These are phyloP conservation scores for Epinephelus awoara DNA, from an alignment of 2,797 vertebrate species.

Conservation along the genomic window DNA sequence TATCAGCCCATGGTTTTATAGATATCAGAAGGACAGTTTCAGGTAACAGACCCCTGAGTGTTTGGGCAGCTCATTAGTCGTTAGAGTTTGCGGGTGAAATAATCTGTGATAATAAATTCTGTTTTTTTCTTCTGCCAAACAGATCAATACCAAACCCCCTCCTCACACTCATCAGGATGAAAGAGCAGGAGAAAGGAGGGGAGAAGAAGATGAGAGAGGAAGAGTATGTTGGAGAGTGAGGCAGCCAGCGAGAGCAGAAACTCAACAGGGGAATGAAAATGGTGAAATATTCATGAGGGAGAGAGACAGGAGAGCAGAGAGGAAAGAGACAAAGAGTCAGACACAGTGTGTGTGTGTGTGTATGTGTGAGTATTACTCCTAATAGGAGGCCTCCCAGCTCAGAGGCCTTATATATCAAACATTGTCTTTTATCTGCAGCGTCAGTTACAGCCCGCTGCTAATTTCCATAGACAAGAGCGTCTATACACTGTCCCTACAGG, in stretches of 20 bases:
- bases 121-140: constrained; percentile 4
- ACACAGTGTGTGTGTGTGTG: constrained; percentile 23
- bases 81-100: not conserved
- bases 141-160: constrained; percentile 34
- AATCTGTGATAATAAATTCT: constrained; percentile 12
- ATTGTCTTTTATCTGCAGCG: constrained; percentile 53
- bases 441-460: constrained; percentile 57
- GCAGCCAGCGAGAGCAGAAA: constrained; percentile 39
- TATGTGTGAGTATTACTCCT: constrained; percentile 28
- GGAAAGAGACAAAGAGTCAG: constrained; percentile 51
- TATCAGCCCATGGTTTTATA: not conserved
- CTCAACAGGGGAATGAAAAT: constrained; percentile 51
- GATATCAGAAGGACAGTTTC: not conserved
- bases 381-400: constrained; percentile 43
- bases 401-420: constrained; percentile 50
- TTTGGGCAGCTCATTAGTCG: not conserved
- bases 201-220: constrained; percentile 17
- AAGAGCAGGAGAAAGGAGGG: constrained; percentile 14
- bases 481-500: constrained; percentile 46
- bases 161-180: constrained; percentile 36
- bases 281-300: constrained; percentile 74
- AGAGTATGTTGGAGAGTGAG: constrained; percentile 13
- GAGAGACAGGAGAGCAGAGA: constrained; percentile 33
- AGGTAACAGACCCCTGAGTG: not conserved
- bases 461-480: constrained; percentile 73